Evolutionary conservation across 1,140 invertebrate genomes (phyloP), one percentile per base, ranked within the genome.

Genomic region (Cherax quadricarinatus): DNA sequence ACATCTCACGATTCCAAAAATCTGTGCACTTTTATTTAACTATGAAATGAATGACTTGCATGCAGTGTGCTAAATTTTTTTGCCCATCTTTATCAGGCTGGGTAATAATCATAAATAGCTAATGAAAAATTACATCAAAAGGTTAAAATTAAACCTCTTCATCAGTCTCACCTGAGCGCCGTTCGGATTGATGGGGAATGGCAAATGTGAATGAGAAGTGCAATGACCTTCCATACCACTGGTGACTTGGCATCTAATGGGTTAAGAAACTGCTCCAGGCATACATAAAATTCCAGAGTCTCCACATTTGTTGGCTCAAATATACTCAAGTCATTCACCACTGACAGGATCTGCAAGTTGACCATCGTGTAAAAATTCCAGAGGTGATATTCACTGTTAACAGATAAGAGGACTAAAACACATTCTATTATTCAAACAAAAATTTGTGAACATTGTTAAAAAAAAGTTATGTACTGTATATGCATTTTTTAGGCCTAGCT

Each of bases 251-350:
- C 53, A 87, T 92, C 81, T 30, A 70, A 18, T 21, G 85, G 73
- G n/a, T 62, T 90, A 5, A 93, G 66, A 41, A 93, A 85, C 70
- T 92, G 41, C 80, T 93, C 93, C 49, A 93, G 79, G 75, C 93
- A 93, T 41, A 92, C 30, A 62, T 92, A 93, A 62, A 93, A 92
- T 70, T 93, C 93, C 60, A 93, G 57, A 4, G 91, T 93, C 57
- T 91, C 88, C 18, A 91, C 60, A 10, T 78, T 84, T 18, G 91
- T 87, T 51, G 93, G 91, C 80, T 93, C 91, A 93, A 93, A 93
- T 21, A 91, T 79, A 57, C 51, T 57, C 51, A 92, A 62, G 57
- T 93, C 91, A 81, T 73, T 91, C n/a, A 91, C 88, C 30, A 93
- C 88, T 24, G 93, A 91, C 79, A 93, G 49, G 57, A 91, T 92